Percentiles rank a stretch among this genome's conserved stretches.
phyloP scores from a whole-genome alignment of 2,113 vertebrate genomes.

The Chrysemys picta region DNA sequence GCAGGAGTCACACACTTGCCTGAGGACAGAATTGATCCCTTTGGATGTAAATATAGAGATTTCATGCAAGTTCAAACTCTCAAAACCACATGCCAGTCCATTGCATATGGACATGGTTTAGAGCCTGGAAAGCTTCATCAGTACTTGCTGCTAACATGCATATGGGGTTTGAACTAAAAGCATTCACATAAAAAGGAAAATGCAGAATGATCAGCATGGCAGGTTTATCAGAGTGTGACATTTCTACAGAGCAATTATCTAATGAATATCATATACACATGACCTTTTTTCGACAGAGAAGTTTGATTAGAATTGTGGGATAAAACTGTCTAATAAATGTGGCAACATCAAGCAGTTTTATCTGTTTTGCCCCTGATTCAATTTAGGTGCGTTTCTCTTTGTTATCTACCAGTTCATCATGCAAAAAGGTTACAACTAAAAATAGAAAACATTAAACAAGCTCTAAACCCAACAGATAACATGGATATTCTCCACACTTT shows the following conservation, averaged over 20 bases:
- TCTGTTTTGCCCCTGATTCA: constrained; percentile 77
- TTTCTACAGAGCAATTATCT: constrained; percentile 76
- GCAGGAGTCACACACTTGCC: constrained; percentile 36
- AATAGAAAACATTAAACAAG: constrained; percentile 79
- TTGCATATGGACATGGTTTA: constrained; percentile 75
- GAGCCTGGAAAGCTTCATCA: constrained; percentile 61
- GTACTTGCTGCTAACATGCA: constrained; percentile 82
- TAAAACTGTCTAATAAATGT: constrained; percentile 54
- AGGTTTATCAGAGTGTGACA: constrained; percentile 66
- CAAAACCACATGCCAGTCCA: constrained; percentile 79
- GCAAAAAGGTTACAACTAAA: constrained; percentile 78
- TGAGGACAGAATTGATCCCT: constrained; percentile 31
- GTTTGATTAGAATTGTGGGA: constrained; percentile 62
- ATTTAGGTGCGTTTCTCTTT: constrained; percentile 56
- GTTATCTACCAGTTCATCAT: constrained; percentile 77
- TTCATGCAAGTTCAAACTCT: constrained; percentile 85
- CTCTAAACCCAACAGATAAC: constrained; percentile 80
- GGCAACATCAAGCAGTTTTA: constrained; percentile 55
- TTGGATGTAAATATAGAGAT: constrained; percentile 78
- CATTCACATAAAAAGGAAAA: constrained; percentile 74
- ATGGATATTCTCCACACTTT: constrained; percentile 83
- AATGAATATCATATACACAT: constrained; percentile 81
- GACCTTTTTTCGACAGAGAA: constrained; percentile 65
- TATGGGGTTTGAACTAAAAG: constrained; percentile 66
- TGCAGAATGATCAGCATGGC: constrained; percentile 74